phyloP scores from a whole-genome alignment of 2,797 vertebrate species.

The Hirundo rustica region DNA sequence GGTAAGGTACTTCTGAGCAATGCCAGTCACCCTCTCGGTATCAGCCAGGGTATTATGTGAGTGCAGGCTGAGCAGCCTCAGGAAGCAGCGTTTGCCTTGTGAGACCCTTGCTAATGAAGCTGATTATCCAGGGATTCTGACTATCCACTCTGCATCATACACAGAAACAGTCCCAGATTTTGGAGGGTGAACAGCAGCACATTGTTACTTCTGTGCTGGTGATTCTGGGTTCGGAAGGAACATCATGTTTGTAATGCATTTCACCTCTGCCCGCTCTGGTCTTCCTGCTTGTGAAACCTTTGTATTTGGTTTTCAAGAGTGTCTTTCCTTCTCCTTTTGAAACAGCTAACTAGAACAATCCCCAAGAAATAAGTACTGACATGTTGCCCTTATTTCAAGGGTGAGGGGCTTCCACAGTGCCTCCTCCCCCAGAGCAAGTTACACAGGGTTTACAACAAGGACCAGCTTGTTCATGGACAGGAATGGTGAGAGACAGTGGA shows the following conservation, averaged over 20 bases:
- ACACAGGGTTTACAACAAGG: background rate
- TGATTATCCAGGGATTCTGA: background rate
- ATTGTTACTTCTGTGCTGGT: background rate
- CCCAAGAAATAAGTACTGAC: background rate
- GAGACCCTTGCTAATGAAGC: background rate
- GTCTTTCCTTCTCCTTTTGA: background rate
- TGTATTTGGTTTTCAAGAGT: background rate
- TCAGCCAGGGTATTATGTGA: background rate
- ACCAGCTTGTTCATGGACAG: background rate
- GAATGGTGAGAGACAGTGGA: constrained; percentile 42
- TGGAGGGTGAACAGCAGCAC: background rate
- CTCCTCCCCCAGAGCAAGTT: background rate
- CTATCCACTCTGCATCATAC: background rate
- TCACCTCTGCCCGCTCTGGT: background rate
- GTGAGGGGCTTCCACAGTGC: background rate
- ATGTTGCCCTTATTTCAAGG: background rate
- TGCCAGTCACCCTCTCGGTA: background rate
- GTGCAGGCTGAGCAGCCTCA: background rate
- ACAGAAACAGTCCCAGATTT: background rate
- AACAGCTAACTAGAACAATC: background rate
- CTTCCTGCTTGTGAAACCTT: background rate
- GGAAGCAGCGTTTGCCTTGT: background rate
- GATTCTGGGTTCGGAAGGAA: background rate
- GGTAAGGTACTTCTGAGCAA: background rate
- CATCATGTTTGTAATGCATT: background rate